Percentiles rank a stretch among this genome's conserved stretches.
phyloP scores from a whole-genome alignment of 2,113 vertebrate species.

The Hylia prasina region DNA sequence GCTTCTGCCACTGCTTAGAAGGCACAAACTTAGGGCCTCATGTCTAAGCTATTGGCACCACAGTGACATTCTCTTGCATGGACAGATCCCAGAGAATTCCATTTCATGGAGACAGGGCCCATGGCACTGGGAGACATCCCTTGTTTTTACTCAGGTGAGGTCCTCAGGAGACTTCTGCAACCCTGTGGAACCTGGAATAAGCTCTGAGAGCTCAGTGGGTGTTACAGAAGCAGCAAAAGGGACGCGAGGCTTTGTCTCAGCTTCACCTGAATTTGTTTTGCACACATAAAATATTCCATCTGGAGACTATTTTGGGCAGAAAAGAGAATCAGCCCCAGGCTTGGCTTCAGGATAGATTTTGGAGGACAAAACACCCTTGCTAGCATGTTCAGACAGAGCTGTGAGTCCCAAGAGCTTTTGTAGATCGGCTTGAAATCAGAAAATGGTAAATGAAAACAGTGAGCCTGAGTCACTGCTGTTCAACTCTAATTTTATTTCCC shows the following conservation, averaged over 20 bases:
- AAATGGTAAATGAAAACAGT: not conserved
- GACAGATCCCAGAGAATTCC: not conserved
- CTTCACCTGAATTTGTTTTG: not conserved
- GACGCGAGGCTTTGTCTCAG: not conserved
- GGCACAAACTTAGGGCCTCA: not conserved
- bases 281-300: not conserved
- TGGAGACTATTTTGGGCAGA: not conserved
- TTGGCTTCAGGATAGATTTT: not conserved
- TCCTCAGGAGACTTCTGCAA: not conserved
- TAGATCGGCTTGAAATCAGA: not conserved
- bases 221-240: not conserved
- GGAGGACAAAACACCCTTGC: not conserved
- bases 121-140: accelerated
- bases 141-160: not conserved
- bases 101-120: not conserved
- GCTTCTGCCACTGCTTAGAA: not conserved
- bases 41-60: not conserved
- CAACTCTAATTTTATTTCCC: not conserved
- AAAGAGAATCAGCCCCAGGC: not conserved
- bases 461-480: not conserved
- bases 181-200: not conserved
- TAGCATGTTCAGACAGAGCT: not conserved
- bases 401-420: not conserved
- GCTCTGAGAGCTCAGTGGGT: not conserved
- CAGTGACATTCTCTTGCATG: not conserved